Base-by-base conservation (phyloP, 2,113 vertebrate genomes). In the Pterocles orientalis region DNA sequence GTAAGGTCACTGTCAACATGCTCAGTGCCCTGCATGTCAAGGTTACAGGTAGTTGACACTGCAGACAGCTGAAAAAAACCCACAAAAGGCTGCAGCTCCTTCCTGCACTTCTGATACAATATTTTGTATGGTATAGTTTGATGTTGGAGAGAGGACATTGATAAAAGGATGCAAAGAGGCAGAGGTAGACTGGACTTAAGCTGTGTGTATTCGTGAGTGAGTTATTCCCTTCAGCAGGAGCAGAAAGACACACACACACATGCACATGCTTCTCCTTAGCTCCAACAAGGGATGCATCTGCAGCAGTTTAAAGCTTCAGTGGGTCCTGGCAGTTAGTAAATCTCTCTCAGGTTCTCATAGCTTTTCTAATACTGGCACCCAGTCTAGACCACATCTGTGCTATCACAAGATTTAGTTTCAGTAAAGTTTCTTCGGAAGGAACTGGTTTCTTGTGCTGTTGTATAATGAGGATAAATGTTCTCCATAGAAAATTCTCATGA, bases 321-420 rank as follows among this genome's bases (percentile, higher is more conserved):
- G 73, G 15, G 31, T 79, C 69, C 65, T 88, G 83, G 60, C 86
- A 95, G 86, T 65, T 31, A 82, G 77, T 96, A 96, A 96, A 94
- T 94, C 95, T 92, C 71, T 86, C 54, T 89, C 86, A 84, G 83
- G 53, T 82, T 93, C 86, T 88, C 83, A 61, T 48, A 54, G 65
- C 25, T 91, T 87, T 92, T 80, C 88, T 94, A 92, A 79, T 87
- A 68, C 43, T 87, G 88, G 88, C 90, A 97, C 69, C 57, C 25
- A 84, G 70, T 85, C 83, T 84, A 79, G 91, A 92, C 90, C 83
- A 89, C 94, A 94, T 48, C 56, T 88, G 86, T 91, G 69, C 83
- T 94, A 65, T 95, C 83, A 82, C 78, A 84, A 82, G 91, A 94
- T 97, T 87, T 72, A 65, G 77, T 94, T 97, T 92, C 88, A 93